Evolutionary conservation across 2,888 invertebrate genomes (phyloP).

Genomic region (Zaprionus bogoriensis): DNA sequence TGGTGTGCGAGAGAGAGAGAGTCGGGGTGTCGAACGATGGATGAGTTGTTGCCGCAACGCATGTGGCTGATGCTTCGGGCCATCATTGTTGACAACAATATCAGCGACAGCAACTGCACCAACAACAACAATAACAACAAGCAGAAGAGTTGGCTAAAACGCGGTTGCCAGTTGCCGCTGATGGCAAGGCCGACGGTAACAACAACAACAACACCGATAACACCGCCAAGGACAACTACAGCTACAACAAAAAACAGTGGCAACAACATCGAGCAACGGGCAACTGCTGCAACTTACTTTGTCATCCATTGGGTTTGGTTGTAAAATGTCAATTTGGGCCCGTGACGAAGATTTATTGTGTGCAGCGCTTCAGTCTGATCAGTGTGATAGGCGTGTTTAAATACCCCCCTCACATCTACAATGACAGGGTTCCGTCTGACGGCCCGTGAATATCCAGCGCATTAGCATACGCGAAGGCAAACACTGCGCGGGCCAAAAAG

Average conservation of each 20-base stretch:
- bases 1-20: conserved; percentile 8
- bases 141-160: conserved; percentile 37
- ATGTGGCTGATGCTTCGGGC: conserved; percentile 74
- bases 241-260: too few relatives aligned
- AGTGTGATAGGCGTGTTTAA: conserved; percentile 61
- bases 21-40: conserved; percentile 45
- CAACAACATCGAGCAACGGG: conserved; percentile 6
- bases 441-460: conserved; percentile 4
- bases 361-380: conserved; percentile 48
- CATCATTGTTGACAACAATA: conserved; percentile 75
- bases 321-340: conserved; percentile 76
- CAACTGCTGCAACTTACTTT: conserved; percentile 61
- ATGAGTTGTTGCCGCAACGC: conserved; percentile 71
- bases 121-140: conserved; percentile 38
- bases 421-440: too few relatives aligned
- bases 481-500: neutral
- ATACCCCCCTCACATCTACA: too few relatives aligned
- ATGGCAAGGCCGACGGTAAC: neutral
- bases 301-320: conserved; percentile 50
- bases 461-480: conserved; percentile 6
- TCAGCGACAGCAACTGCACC: conserved; percentile 57
- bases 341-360: conserved; percentile 74
- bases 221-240: conserved; percentile 1
- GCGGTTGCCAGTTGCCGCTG: conserved; percentile 21
- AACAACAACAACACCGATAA: neutral